Evolutionary conservation across 2,888 invertebrate genomes (phyloP).

Genomic region (Spisula solida): DNA sequence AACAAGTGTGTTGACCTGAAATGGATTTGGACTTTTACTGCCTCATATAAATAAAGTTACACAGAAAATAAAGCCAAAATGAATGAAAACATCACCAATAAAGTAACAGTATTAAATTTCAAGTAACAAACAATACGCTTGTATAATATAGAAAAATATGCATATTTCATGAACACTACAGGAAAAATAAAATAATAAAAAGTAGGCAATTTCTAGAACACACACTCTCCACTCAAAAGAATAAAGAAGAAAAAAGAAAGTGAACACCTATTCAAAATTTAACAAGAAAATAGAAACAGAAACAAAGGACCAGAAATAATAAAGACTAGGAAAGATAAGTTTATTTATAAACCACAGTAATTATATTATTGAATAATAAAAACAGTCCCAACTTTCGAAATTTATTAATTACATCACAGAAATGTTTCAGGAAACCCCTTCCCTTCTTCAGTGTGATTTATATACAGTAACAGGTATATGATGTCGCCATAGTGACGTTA

Average conservation of each 20-base stretch:
- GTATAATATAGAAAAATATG: neutral
- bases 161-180: neutral
- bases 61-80: neutral
- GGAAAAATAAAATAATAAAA: neutral
- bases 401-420: too few relatives aligned
- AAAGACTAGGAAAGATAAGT: too few relatives aligned
- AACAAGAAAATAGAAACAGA: neutral
- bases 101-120: neutral
- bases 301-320: neutral
- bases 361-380: too few relatives aligned
- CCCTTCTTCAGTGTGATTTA: too few relatives aligned
- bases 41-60: too few relatives aligned
- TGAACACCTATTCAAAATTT: neutral
- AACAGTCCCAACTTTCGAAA: too few relatives aligned
- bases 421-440: too few relatives aligned
- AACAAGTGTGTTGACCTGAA: too few relatives aligned
- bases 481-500: too few relatives aligned
- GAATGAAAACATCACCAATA: neutral
- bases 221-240: neutral
- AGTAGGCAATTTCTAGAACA: neutral
- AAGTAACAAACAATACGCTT: neutral
- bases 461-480: too few relatives aligned
- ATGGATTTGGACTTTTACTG: too few relatives aligned
- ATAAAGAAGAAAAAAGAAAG: neutral
- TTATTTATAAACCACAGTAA: neutral